These are phyloP conservation scores for Timandra comae DNA, from an alignment of 2,888 invertebrate species.

Conservation along the genomic window DNA sequence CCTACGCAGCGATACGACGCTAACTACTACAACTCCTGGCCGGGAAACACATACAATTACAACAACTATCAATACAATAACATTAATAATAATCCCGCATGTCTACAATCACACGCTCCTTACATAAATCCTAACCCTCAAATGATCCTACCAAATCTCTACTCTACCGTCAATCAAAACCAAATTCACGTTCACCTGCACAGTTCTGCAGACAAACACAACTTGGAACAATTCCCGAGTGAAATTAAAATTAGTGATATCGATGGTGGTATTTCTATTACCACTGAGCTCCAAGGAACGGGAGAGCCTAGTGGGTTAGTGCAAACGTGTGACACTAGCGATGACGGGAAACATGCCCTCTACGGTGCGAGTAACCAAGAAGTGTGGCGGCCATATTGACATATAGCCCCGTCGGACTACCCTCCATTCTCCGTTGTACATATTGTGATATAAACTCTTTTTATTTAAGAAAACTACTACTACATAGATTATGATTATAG, in stretches of 20 bases:
- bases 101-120: slow-evolving; percentile 74
- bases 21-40: slow-evolving; percentile 78
- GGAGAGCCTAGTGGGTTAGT: slow-evolving; percentile 65
- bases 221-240: slow-evolving; percentile 79
- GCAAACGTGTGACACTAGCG: slow-evolving; percentile 70
- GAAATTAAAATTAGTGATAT: slow-evolving; percentile 79
- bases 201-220: slow-evolving; percentile 79
- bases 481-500: slow-evolving; percentile 24
- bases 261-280: slow-evolving; percentile 76
- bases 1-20: slow-evolving; percentile 67
- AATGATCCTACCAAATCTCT: slow-evolving; percentile 87
- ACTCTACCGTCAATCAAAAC: slow-evolving; percentile 91
- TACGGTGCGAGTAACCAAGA: slow-evolving; percentile 59
- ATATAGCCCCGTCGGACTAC: slow-evolving; percentile 30
- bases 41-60: slow-evolving; percentile 80
- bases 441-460: slow-evolving; percentile 62
- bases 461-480: slow-evolving; percentile 6
- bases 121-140: slow-evolving; percentile 79
- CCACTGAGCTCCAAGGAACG: slow-evolving; percentile 63
- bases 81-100: slow-evolving; percentile 70
- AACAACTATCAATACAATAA: slow-evolving; percentile 85
- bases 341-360: slow-evolving; percentile 70
- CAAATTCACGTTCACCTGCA: slow-evolving; percentile 90
- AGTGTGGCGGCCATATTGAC: slow-evolving; percentile 89
- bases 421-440: slow-evolving; percentile 59